Base-by-base conservation (phyloP, 2,113 vertebrate genomes). In the Alethe castanea region DNA sequence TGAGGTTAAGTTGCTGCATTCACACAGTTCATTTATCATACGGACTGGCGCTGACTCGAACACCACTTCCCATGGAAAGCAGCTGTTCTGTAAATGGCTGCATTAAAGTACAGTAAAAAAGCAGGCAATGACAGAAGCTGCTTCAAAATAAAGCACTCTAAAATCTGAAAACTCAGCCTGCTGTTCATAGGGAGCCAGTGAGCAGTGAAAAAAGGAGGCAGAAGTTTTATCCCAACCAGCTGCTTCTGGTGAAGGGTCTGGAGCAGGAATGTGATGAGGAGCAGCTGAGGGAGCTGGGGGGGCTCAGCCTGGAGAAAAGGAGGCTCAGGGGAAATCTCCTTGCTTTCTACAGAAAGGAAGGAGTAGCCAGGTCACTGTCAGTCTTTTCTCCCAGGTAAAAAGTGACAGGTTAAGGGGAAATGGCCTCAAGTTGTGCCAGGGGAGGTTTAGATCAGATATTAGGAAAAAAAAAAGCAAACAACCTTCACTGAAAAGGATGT, bases 71-170 rank as follows among this genome's bases (percentile, higher is more conserved):
- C 36, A 35, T 4, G 1, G 91, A 72, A 90, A 97, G 87, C 92
- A 95, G 94, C 94, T 95, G 94, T 44, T 97, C 60, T 81, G 36
- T 59, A 95, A 96, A 94, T 56, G 81, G 52, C 12, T 73, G 38
- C 66, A 88, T 83, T 92, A 87, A 87, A 87, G 82, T 83, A 95
- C 60, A 78, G 69, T 38, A 47, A 76, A 95, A 94, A 79, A 52
- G 1, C 64, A 52, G 8, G 23, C 28, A 76, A 45, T 88, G 70
- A 47, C 53, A 92, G 78, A 80, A 81, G 74, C 17, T 47, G 59
- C 56, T 79, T 66, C 62, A 81, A 87, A 92, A 78, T 78, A 31
- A 56, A 81, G 33, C 33, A 11, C 73, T 59, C 33, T 85, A 67
- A 40, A 59, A 81, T 40, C 64, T 73, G 72, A 86, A 85, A 95